A percentile compares a stretch with the other conserved stretches of the same genome.
These are phyloP conservation scores for Muscina levida DNA, from an alignment of 2,888 invertebrate genomes.

Conservation along the genomic window DNA sequence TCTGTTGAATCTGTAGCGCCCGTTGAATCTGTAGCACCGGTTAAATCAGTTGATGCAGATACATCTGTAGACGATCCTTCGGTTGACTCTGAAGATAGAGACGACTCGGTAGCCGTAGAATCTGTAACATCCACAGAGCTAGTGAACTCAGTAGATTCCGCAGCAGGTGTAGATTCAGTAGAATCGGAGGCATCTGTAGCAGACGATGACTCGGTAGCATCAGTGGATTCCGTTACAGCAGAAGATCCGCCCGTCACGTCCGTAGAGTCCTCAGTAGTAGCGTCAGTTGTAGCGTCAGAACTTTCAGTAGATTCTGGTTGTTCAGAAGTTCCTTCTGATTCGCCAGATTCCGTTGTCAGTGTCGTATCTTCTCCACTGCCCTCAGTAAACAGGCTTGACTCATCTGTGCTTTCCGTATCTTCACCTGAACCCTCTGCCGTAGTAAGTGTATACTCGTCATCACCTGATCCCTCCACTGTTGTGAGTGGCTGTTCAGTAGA, in stretches of 20 bases:
- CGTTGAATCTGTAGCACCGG: not conserved
- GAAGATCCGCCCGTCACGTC: not conserved
- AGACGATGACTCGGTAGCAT: not conserved
- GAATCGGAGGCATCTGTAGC: conserved; percentile 6
- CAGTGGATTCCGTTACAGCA: no score
- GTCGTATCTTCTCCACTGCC: conserved; percentile 72
- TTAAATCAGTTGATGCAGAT: not conserved
- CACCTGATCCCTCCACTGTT: conserved; percentile 57
- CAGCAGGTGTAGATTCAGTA: not conserved
- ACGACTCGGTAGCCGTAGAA: conserved; percentile 1
- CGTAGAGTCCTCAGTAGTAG: not conserved
- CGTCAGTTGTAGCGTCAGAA: conserved; percentile 67
- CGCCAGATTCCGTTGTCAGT: conserved; percentile 40
- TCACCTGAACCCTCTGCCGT: conserved; percentile 59
- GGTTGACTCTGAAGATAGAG: not conserved
- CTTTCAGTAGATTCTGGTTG: conserved; percentile 39
- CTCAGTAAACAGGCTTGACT: conserved; percentile 68
- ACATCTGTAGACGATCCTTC: conserved; percentile 11
- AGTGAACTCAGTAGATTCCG: not conserved
- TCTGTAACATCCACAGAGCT: no score
- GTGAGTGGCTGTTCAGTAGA: conserved; percentile 73
- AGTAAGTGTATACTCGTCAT: conserved; percentile 53
- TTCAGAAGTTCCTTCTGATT: conserved; percentile 22
- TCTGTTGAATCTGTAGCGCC: conserved; percentile 21
- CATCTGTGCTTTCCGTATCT: conserved; percentile 66